Percentiles rank a stretch among this genome's conserved stretches.
Evolutionary conservation across 2,797 vertebrate genomes (phyloP).

Genomic region (Ciconia nigra): DNA sequence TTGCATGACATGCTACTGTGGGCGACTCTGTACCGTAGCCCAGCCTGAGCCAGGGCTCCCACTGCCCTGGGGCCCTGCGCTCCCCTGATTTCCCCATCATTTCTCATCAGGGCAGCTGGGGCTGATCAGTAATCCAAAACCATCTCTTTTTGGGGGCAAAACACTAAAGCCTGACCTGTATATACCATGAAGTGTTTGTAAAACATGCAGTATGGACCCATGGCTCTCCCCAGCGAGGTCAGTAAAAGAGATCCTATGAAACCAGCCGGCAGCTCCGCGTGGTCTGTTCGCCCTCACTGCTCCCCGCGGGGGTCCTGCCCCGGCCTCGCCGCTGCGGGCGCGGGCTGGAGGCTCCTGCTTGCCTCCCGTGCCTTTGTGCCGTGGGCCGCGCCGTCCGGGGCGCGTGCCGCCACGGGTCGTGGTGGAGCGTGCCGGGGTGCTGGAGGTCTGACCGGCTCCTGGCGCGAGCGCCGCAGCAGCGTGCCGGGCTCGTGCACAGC

Average conservation of each 20-base stretch:
- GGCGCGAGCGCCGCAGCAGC: not conserved
- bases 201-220: not conserved
- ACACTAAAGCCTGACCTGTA: conserved; percentile 58
- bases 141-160: conserved; percentile 37
- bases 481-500: not conserved
- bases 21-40: not conserved
- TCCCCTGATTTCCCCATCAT: not conserved
- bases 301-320: not conserved
- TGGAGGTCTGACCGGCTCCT: not conserved
- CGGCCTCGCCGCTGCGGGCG: not conserved
- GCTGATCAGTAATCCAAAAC: not conserved
- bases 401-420: accelerated
- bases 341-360: not conserved
- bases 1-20: not conserved
- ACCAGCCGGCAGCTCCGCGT: not conserved
- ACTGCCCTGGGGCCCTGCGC: not conserved
- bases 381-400: accelerated
- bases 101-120: not conserved
- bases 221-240: not conserved
- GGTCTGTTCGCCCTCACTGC: not conserved
- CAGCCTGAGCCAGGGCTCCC: not conserved
- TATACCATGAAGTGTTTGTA: conserved; percentile 27
- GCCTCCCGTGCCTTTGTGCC: accelerated
- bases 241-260: conserved; percentile 58
- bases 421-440: accelerated